Conservation (phyloP, 2,113 vertebrate species). For the Ursus arctos region DNA sequence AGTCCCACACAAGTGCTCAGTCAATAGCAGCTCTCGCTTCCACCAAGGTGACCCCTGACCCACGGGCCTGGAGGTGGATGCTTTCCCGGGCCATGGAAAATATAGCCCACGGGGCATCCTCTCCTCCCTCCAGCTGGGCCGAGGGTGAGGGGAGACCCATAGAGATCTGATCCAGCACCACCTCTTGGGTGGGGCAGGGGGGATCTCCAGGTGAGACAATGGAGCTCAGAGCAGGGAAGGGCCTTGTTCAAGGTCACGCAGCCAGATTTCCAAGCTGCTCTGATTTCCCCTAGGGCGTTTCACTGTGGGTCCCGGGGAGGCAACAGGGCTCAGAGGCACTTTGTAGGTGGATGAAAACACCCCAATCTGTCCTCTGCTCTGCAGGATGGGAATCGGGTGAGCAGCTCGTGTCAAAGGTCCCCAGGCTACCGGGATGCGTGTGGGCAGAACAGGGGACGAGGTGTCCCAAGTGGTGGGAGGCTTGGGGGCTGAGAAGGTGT, state of each 20-base stretch:
- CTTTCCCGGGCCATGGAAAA: background rate
- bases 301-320: background rate
- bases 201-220: background rate
- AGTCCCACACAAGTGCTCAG: accelerated
- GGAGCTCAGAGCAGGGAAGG: accelerated
- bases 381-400: accelerated
- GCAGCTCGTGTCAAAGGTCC: background rate
- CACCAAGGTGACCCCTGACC: background rate
- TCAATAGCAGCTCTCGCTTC: accelerated
- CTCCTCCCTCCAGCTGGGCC: background rate
- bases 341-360: accelerated
- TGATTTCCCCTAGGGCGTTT: accelerated
- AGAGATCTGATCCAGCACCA: accelerated
- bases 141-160: background rate
- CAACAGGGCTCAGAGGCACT: background rate
- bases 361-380: accelerated
- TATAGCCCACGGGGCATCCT: accelerated
- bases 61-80: background rate
- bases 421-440: accelerated
- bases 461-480: background rate
- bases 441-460: background rate
- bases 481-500: background rate
- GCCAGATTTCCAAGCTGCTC: background rate
- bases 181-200: too few relatives aligned
- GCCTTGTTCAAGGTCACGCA: background rate